phyloP scores from a whole-genome alignment of 2,888 invertebrate species.

The Cryptus armator region DNA sequence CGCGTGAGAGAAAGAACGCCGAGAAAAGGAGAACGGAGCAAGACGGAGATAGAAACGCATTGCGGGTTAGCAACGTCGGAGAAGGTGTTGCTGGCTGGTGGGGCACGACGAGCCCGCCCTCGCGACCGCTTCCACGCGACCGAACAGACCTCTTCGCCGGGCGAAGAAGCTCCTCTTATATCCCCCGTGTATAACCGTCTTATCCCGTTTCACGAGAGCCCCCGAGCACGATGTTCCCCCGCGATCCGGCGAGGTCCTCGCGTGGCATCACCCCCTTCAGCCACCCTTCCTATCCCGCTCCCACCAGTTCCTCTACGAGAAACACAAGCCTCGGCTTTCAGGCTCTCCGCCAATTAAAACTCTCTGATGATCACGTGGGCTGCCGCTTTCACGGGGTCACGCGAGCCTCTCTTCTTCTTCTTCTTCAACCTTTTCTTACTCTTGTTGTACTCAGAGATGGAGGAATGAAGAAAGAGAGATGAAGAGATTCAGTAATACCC shows the following conservation, averaged over 20 bases:
- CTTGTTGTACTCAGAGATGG: constrained; percentile 36
- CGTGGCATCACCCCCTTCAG: constrained; percentile 62
- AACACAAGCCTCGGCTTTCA: constrained; percentile 53
- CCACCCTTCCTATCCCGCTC: constrained; percentile 65
- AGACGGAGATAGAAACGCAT: constrained; percentile 32
- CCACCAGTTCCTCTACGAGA: constrained; percentile 61
- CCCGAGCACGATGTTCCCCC: constrained; percentile 54
- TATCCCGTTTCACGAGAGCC: constrained; percentile 38
- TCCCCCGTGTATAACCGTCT: constrained; percentile 63
- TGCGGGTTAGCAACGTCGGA: constrained; percentile 55
- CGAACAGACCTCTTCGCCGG: constrained; percentile 52
- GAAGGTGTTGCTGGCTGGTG: constrained; percentile 81
- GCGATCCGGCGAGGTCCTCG: constrained; percentile 61
- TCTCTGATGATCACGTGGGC: constrained; percentile 82
- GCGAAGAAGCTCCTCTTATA: constrained; percentile 70
- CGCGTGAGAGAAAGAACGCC: constrained; percentile 29
- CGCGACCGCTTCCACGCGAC: constrained; percentile 64
- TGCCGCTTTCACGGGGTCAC: constrained; percentile 57
- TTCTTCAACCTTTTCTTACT: constrained; percentile 18
- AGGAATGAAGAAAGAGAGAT: constrained; percentile 2
- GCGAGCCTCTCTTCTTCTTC: constrained; percentile 42
- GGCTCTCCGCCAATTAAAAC: constrained; percentile 84
- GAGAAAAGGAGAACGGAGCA: neutral
- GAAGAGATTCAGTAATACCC: neutral
- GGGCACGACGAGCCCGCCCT: constrained; percentile 73